Percentiles rank a stretch among this genome's conserved stretches.
Evolutionary conservation across 92 coral and sea anemone species (phyloP).

Genomic region (Montipora capitata): DNA sequence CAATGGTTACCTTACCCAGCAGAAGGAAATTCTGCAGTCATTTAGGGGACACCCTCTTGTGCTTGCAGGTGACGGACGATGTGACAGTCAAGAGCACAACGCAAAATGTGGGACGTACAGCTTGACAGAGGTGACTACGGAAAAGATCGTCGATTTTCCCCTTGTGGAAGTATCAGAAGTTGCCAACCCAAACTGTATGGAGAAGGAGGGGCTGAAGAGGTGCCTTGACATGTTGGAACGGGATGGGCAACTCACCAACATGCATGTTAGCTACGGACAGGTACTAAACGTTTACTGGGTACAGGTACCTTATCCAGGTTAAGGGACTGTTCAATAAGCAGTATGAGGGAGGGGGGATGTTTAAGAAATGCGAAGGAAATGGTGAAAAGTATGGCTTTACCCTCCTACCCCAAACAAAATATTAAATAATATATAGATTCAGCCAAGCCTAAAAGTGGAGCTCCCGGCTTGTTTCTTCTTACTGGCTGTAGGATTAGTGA

Average conservation of each 20-base stretch:
- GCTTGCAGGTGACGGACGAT: conserved; percentile 10
- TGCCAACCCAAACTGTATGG: conserved; percentile 8
- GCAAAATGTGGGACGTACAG: conserved; percentile 1
- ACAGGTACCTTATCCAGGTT: background rate
- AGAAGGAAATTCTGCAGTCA: conserved; percentile 11
- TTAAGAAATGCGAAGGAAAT: background rate
- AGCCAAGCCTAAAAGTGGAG: too few species aligned
- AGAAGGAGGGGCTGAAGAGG: conserved; percentile 5
- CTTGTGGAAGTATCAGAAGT: conserved; percentile 8
- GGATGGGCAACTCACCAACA: background rate
- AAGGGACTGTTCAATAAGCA: background rate
- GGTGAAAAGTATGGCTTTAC: background rate
- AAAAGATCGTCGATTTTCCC: background rate
- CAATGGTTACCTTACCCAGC: background rate
- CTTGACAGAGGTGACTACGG: background rate
- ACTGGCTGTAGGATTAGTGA: too few species aligned
- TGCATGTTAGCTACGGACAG: background rate
- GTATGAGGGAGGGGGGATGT: background rate
- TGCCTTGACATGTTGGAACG: background rate
- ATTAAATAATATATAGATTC: too few species aligned
- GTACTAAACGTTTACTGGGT: background rate
- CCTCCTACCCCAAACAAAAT: background rate
- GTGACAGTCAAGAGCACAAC: conserved; percentile 17
- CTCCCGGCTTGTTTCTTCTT: too few species aligned
- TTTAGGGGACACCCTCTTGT: conserved; percentile 5